phyloP scores from a whole-genome alignment of 2,113 vertebrate genomes.

The Dipodomys spectabilis region DNA sequence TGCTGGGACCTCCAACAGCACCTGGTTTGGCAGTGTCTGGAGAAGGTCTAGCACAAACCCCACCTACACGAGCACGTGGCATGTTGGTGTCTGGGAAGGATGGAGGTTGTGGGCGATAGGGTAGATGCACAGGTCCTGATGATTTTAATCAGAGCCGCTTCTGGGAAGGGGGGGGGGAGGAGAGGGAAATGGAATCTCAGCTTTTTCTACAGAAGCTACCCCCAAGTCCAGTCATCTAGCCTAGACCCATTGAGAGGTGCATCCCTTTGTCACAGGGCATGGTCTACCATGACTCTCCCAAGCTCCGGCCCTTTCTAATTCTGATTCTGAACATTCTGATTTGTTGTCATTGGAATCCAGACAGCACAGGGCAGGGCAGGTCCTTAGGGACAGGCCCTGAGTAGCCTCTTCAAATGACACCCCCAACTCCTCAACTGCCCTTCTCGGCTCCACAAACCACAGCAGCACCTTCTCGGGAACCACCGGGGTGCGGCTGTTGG shows the following conservation, averaged over 20 bases:
- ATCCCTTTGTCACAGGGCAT: background rate
- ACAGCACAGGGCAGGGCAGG: background rate
- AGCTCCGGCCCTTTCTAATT: constrained; percentile 18
- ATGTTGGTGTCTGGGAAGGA: background rate
- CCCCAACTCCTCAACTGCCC: background rate
- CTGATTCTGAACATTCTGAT: background rate
- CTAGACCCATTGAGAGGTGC: background rate
- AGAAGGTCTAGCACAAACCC: background rate
- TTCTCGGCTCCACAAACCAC: background rate
- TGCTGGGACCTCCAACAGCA: background rate
- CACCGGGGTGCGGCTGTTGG: background rate
- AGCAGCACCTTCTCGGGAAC: background rate
- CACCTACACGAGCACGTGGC: background rate
- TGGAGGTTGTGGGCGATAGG: background rate
- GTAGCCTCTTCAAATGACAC: background rate
- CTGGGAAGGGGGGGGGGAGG: background rate
- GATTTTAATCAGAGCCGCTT: background rate
- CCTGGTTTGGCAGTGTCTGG: background rate
- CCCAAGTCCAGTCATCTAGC: background rate
- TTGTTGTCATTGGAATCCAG: background rate
- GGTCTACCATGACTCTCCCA: background rate
- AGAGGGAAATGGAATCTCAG: background rate
- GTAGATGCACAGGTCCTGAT: background rate
- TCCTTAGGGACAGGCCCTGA: background rate
- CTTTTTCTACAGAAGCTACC: background rate